Conservation (phyloP, 2,113 vertebrate species). For the Ellobius talpinus region DNA sequence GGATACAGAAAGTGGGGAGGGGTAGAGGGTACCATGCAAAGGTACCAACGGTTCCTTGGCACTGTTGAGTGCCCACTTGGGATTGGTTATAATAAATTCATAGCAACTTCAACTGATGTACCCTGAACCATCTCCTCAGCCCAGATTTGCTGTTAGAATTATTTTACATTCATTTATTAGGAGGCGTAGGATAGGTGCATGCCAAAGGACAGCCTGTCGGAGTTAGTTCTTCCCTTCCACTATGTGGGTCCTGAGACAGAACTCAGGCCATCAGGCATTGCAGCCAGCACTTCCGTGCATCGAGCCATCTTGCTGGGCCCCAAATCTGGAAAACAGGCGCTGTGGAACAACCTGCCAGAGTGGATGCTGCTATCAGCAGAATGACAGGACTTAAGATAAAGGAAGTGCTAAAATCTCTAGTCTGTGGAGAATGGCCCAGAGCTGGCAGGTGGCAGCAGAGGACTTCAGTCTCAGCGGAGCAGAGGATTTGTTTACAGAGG, state of each 20-base stretch:
- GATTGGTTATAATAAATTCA: slow-evolving; percentile 45
- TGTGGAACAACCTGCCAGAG: background rate
- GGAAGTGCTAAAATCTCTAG: background rate
- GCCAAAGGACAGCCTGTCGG: background rate
- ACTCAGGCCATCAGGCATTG: background rate
- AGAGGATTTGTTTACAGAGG: background rate
- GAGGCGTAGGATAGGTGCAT: no score
- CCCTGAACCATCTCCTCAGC: background rate
- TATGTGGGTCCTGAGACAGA: background rate
- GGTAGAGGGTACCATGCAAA: background rate
- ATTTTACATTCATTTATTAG: background rate
- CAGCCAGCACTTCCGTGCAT: background rate
- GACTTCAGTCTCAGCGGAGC: background rate
- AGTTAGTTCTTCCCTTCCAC: background rate
- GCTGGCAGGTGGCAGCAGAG: background rate
- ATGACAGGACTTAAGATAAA: background rate
- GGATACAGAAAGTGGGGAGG: background rate
- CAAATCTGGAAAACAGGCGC: background rate
- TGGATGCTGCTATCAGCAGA: background rate
- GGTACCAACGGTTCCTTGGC: background rate
- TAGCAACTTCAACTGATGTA: background rate
- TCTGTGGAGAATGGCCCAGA: background rate
- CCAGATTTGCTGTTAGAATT: background rate
- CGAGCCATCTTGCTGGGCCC: background rate
- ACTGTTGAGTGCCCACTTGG: background rate